Evolutionary conservation across 2,888 invertebrate species (phyloP).

Genomic region (Emmelina monodactyla): DNA sequence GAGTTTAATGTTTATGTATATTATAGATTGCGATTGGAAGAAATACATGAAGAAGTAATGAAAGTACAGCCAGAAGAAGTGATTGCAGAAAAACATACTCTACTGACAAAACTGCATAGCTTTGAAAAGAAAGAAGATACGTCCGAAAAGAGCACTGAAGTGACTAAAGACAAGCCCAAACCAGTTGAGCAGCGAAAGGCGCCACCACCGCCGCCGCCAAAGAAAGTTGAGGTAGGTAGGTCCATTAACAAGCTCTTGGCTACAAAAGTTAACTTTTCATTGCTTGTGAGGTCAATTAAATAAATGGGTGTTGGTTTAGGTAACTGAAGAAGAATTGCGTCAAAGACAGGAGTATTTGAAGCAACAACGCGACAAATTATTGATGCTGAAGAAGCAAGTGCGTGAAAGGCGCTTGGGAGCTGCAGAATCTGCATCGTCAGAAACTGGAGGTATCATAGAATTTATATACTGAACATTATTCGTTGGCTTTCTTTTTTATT

Average conservation of each 20-base stretch:
- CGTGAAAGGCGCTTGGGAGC: slow-evolving; percentile 79
- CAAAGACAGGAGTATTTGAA: slow-evolving; percentile 86
- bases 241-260: too few species aligned
- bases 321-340: slow-evolving; percentile 70
- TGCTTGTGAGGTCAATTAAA: too few species aligned
- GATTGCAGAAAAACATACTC: slow-evolving; percentile 46
- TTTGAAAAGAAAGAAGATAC: slow-evolving; percentile 40
- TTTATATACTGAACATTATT: too few species aligned
- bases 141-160: slow-evolving; percentile 9
- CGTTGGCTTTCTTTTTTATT: background rate
- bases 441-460: slow-evolving; percentile 30
- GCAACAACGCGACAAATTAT: slow-evolving; percentile 88
- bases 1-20: too few species aligned
- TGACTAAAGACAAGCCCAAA: slow-evolving; percentile 13
- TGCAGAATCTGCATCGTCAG: slow-evolving; percentile 64
- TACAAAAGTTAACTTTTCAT: background rate
- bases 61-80: slow-evolving; percentile 43
- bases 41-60: slow-evolving; percentile 28
- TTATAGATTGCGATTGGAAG: slow-evolving; percentile 39
- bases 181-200: too few species aligned
- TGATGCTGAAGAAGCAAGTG: slow-evolving; percentile 88
- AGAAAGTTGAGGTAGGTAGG: slow-evolving; percentile 38
- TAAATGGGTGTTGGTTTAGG: too few species aligned
- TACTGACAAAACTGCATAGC: slow-evolving; percentile 43
- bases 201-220: slow-evolving; percentile 27